Evolutionary conservation across 2,888 invertebrate genomes (phyloP).

Genomic region (Acrobasis consociella): DNA sequence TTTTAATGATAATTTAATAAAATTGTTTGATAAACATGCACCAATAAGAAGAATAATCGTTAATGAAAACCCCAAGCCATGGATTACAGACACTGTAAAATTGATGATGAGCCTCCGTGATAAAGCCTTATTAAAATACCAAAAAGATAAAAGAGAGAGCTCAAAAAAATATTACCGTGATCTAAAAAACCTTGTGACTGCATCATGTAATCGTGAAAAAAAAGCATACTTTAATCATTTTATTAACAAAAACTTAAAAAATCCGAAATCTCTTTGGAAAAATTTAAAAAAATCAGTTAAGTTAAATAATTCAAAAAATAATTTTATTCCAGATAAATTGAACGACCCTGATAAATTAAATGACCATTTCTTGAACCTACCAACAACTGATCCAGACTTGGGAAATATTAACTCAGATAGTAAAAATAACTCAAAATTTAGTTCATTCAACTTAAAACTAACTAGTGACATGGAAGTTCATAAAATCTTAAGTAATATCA

Average conservation of each 20-base stretch:
- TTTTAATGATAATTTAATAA: conserved; percentile 25
- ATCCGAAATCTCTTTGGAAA: conserved; percentile 27
- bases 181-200: conserved; percentile 27
- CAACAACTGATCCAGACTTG: not conserved
- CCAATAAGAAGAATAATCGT: conserved; percentile 23
- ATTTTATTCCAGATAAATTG: not conserved
- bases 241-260: conserved; percentile 28
- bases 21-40: conserved; percentile 30
- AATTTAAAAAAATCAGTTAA: conserved; percentile 10
- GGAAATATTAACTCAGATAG: not conserved
- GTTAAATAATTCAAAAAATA: not conserved
- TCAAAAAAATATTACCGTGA: conserved; percentile 27
- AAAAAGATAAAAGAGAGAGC: conserved; percentile 15
- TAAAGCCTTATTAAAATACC: conserved; percentile 24
- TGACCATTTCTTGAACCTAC: not conserved
- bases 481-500: conserved; percentile 26
- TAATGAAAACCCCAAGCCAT: conserved; percentile 26
- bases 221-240: conserved; percentile 28
- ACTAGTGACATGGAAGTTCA: not conserved
- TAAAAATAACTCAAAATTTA: not conserved
- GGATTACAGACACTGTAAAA: conserved; percentile 31
- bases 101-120: conserved; percentile 32
- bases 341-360: not conserved
- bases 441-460: not conserved
- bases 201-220: conserved; percentile 29